Base-by-base conservation (phyloP, 2,113 vertebrate genomes). In the Meriones unguiculatus region DNA sequence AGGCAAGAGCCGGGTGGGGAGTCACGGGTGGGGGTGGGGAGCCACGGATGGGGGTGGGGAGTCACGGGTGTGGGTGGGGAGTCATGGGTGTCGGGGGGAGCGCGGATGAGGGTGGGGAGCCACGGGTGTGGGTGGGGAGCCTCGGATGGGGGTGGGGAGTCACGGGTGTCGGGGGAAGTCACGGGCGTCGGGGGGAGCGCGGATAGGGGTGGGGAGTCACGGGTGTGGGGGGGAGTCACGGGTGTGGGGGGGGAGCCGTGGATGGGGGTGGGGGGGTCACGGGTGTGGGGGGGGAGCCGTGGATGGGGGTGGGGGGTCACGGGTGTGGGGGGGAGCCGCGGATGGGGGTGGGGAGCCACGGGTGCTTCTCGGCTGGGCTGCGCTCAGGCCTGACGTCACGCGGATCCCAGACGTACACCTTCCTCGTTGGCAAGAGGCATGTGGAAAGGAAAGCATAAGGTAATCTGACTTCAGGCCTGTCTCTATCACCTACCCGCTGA, bases 1-100 rank as follows among this genome's bases (percentile, higher is more conserved):
- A 97, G 94, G 96, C 97, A 97, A 90, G 80, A 77, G 2, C 25
- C 22, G 35, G 65, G 15, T 30, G n/a, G 75, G n/a, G 86, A 86
- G 81, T 7, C 70, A 35, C 69, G 72, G 80, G 84, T 3, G 1
- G 15, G 57, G 12, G 11, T 13, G 57, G 46, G 41, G 41, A 46
- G 2, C 41, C 41, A 4, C 2, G 41, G 41, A 46, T 46, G 41
- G 41, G 41, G 41, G n/a, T n/a, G n/a, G n/a, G n/a, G n/a, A n/a
- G n/a, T n/a, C n/a, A n/a, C n/a, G n/a, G n/a, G n/a, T n/a, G n/a
- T n/a, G n/a, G n/a, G n/a, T n/a, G n/a, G n/a, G n/a, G n/a, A n/a
- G n/a, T n/a, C n/a, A n/a, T n/a, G n/a, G n/a, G n/a, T n/a, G n/a
- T n/a, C n/a, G n/a, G n/a, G n/a, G n/a, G n/a, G n/a, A n/a, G n/a